Conservation (phyloP, 2,888 invertebrate genomes). For the Eupithecia exiguata region DNA sequence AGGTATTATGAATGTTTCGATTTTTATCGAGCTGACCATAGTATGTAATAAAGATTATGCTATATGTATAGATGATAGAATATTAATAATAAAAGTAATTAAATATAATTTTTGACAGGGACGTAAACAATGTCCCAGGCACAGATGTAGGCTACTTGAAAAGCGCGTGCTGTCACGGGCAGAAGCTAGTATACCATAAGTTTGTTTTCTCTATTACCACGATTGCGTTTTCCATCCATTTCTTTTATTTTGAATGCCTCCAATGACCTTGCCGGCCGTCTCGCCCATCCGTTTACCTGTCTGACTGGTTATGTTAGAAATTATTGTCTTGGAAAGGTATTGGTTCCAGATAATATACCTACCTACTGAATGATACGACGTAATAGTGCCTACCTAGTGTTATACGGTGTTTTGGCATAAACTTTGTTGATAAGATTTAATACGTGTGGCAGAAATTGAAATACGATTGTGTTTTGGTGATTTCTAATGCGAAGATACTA, state of each 20-base stretch:
- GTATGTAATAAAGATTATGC: too few relatives aligned
- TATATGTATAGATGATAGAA: too few relatives aligned
- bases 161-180: neutral
- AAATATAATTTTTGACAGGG: too few relatives aligned
- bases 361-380: neutral
- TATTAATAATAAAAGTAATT: too few relatives aligned
- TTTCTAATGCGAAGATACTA: neutral
- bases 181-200: neutral
- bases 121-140: too few relatives aligned
- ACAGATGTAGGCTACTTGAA: too few relatives aligned
- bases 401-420: neutral
- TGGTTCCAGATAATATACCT: neutral
- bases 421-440: neutral
- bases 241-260: constrained; percentile 26
- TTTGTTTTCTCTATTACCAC: constrained; percentile 2
- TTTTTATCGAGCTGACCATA: too few relatives aligned
- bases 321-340: constrained; percentile 26
- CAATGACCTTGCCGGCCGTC: constrained; percentile 27
- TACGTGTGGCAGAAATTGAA: neutral
- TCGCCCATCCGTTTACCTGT: constrained; percentile 23
- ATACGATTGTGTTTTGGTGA: neutral
- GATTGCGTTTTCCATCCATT: constrained; percentile 19
- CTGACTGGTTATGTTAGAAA: constrained; percentile 26
- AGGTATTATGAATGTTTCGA: too few relatives aligned
- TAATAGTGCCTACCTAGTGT: neutral